These are phyloP conservation scores for Folsomia manolachei DNA, from an alignment of 2,888 invertebrate genomes.

Conservation along the genomic window DNA sequence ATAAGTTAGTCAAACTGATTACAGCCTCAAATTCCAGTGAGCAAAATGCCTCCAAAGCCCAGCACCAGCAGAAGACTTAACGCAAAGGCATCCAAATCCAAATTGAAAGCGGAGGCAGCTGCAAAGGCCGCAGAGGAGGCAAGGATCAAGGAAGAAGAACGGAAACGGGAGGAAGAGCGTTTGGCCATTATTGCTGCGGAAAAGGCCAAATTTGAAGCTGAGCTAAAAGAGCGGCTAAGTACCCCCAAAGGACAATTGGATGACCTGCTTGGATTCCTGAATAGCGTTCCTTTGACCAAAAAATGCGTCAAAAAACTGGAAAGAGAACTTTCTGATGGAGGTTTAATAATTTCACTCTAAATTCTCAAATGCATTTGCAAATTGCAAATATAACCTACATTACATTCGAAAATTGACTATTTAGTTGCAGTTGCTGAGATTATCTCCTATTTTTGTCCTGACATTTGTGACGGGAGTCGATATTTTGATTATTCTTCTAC, in stretches of 20 bases:
- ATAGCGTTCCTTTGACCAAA: constrained; percentile 25
- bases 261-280: constrained; percentile 26
- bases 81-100: too few species aligned
- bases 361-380: not conserved
- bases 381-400: not conserved
- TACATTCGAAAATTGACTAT: not conserved
- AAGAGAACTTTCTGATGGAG: constrained; percentile 32
- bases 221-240: not conserved
- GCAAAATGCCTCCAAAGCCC: too few species aligned
- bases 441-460: constrained; percentile 27
- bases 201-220: not conserved
- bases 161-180: constrained; percentile 23
- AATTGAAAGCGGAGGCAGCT: not conserved
- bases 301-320: constrained; percentile 22
- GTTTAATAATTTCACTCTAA: constrained; percentile 15
- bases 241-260: constrained; percentile 19
- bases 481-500: constrained; percentile 21
- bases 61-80: too few species aligned
- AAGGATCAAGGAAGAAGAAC: constrained; percentile 17
- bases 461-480: constrained; percentile 18
- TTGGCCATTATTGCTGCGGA: constrained; percentile 19
- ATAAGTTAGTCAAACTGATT: too few species aligned
- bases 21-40: too few species aligned
- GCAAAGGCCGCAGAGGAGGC: constrained; percentile 20
- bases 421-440: constrained; percentile 28